phyloP scores from a whole-genome alignment of 2,888 invertebrate genomes.

The Osmoderma eremita region DNA sequence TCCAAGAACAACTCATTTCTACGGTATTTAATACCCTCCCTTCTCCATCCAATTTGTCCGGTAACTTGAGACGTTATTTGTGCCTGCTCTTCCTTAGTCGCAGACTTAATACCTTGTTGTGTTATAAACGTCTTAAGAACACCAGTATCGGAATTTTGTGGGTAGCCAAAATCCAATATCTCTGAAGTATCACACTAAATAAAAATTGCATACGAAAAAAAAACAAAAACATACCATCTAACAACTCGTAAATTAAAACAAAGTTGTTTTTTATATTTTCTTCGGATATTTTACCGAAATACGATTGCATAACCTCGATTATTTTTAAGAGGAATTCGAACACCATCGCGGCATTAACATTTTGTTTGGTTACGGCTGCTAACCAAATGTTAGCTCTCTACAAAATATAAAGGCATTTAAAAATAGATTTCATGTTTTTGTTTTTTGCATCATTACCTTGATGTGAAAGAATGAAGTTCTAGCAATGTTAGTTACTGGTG shows the following conservation, averaged over 20 bases:
- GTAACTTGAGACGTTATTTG: conserved; percentile 98
- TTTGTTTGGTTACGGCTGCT: conserved; percentile 99
- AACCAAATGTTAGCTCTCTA: conserved; percentile 98
- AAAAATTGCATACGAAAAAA: neutral
- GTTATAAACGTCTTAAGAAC: conserved; percentile 99
- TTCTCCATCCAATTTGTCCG: conserved; percentile 98
- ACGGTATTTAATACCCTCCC: conserved; percentile 99
- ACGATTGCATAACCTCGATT: conserved; percentile 98
- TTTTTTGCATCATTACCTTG: conserved; percentile 79
- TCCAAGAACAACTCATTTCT: conserved; percentile 98
- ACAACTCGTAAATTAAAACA: conserved; percentile 97
- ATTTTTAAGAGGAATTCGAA: conserved; percentile 98
- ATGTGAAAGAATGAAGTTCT: conserved; percentile 99
- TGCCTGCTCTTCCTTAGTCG: conserved; percentile 99
- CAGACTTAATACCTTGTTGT: conserved; percentile 98
- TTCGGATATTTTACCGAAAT: conserved; percentile 99
- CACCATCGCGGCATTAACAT: conserved; percentile 99
- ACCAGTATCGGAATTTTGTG: conserved; percentile 99
- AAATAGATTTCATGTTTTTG: no score
- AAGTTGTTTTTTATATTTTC: conserved; percentile 99
- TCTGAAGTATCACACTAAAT: conserved; percentile 75
- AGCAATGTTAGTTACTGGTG: conserved; percentile 99
- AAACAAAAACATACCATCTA: conserved; percentile 79
- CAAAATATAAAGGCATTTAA: conserved; percentile 46
- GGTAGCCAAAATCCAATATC: conserved; percentile 99